Conservation (phyloP, 2,797 vertebrate genomes). For the Cirrhinus mrigala region DNA sequence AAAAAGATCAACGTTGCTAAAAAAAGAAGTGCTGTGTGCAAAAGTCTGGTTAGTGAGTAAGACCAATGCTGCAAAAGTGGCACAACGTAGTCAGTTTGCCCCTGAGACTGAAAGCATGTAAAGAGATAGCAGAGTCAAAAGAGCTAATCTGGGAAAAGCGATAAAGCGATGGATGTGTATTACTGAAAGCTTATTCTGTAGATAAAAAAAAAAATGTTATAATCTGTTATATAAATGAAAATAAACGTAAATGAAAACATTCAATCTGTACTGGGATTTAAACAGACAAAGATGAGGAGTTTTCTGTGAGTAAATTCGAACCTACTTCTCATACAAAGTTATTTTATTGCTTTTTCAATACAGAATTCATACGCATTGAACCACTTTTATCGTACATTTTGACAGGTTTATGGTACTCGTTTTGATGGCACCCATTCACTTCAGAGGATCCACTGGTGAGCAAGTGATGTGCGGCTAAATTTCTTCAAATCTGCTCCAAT, state of each 20-base stretch:
- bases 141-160: conserved; percentile 7
- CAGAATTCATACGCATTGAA: not conserved
- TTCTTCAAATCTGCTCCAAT: no score
- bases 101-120: conserved; percentile 11
- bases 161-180: not conserved
- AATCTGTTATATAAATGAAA: not conserved
- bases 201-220: not conserved
- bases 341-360: not conserved
- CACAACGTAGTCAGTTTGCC: not conserved
- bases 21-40: not conserved
- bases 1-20: not conserved
- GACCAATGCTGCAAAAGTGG: not conserved
- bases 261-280: not conserved
- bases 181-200: not conserved
- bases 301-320: not conserved
- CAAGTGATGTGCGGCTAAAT: no score
- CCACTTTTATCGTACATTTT: no score
- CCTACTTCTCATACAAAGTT: not conserved
- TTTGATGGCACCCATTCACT: no score
- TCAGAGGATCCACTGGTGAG: no score
- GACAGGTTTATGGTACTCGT: no score
- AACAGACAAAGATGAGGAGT: not conserved
- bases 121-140: conserved; percentile 20
- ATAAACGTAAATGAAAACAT: not conserved
- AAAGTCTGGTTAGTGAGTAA: not conserved